Evolutionary conservation across 2,797 vertebrate genomes (phyloP), one percentile per base, ranked within the genome.

Genomic region (Tenualosa ilisha): DNA sequence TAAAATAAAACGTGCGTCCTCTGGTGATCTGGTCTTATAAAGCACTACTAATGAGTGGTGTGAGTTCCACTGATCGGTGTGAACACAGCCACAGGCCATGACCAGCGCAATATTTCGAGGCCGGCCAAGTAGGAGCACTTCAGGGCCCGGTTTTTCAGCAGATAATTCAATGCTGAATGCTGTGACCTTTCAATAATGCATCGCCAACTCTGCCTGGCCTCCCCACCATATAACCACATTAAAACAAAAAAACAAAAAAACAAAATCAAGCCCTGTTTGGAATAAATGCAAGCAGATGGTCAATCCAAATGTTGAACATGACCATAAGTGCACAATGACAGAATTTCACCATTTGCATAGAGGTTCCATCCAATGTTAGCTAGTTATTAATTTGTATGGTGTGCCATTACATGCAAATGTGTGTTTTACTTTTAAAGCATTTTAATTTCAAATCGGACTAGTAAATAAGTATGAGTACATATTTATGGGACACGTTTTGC

Each of bases 171-270:
- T 79, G 72, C 72, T 79, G 72, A 79, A 79, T 79, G 40, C 72
- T 43, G 72, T 79, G 72, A 79, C 72, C 72, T 79, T 79, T 79
- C 72, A 79, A 79, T 79, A 79, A 79, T 79, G 72, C 72, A 79
- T 43, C 72, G 15, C 15, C 37, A 20, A 20, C 72, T 79, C 72
- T 79, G 11, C 31, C 26, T 3, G 1, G 26, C 68, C 68, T 17
- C 72, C 15, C 0, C 72, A 17, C 15, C 37, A 46, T 40, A 79
- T 17, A 46, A 46, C 40, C 20, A 79, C 72, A 79, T 6, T 51
- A 51, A 51, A 51, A 46, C 46, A 9, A 12, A 12, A 51, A 51
- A 51, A 9, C 7, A 9, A 12, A 22, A 46, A 79, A 79, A 75
- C 68, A 40, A 13, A 75, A 75, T 5, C 40, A 75, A 3, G 31